Evolutionary conservation across 2,888 invertebrate genomes (phyloP), one percentile per base, ranked within the genome.

Genomic region (Apotomis betuletana): DNA sequence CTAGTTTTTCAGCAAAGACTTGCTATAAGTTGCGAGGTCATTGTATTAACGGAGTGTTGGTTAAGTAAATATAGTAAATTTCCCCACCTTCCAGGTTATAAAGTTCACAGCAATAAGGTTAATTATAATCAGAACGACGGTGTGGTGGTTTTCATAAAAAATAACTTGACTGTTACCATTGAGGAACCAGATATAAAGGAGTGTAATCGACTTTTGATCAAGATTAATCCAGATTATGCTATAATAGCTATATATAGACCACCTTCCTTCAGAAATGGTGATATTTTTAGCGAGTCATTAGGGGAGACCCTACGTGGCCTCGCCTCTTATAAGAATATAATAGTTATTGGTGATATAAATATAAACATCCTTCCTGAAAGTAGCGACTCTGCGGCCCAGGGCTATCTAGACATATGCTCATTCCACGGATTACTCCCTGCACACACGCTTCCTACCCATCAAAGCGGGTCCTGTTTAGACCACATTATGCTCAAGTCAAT

Each of bases 401-500:
- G 44, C 44, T 44, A 44, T 8, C 8, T 44, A 44, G 8, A 44
- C 44, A 6, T 55, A 55, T 55, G 55, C 8, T 13, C 55, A 5
- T 55, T 55, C 8, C 55, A 55, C 13, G 55, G 55, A 13, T 55
- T 55, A 55, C 55, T 55, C 8, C 55, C 55, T 15, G 55, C 55
- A 13, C 55, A 55, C 55, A 15, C 57, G 57, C 15, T 57, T 57
- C 57, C 57, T 10, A 57, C 57, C 8, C 57, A 57, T 57, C 57
- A 57, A 57, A 57, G 36, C 57, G 57, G 57, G 3, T 57, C 36
- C 8, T 57, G 36, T 12, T 57, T 57, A 36, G 57, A 57, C 15
- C 57, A 57, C 36, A 57, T 57, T 36, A 15, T 57, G 15, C 57
- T 57, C 36, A 57, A 57, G 9, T 9, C 57, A 10, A 36, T 4